These are phyloP conservation scores for Ammospiza caudacuta DNA, from an alignment of 2,113 vertebrate species.

Conservation along the genomic window DNA sequence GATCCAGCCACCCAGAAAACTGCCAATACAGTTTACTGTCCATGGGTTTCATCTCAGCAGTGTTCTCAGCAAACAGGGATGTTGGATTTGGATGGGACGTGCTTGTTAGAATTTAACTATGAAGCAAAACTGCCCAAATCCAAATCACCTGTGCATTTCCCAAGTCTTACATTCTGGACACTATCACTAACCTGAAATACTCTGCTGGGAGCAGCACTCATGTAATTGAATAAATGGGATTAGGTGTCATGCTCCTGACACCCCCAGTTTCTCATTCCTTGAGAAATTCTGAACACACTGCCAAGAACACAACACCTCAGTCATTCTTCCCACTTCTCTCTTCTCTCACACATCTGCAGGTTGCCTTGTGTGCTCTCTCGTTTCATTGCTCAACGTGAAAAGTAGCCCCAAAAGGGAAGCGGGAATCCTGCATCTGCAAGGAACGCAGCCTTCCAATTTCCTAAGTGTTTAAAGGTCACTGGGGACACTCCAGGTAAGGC, in stretches of 20 bases:
- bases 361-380: background rate
- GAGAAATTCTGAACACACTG: background rate
- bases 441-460: background rate
- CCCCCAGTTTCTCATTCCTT: background rate
- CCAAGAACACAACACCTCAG: background rate
- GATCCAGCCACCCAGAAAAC: background rate
- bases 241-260: background rate
- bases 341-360: background rate
- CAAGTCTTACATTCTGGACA: background rate
- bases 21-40: background rate
- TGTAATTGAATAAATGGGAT: background rate
- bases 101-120: background rate
- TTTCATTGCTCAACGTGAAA: background rate
- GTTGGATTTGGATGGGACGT: background rate
- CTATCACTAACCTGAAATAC: background rate
- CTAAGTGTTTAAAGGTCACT: background rate
- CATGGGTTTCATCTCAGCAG: background rate
- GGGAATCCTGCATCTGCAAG: background rate
- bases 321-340: background rate
- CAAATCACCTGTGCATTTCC: background rate
- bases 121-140: background rate
- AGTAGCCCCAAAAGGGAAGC: background rate
- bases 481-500: background rate
- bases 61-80: background rate
- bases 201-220: accelerated